Evolutionary conservation across 2,113 vertebrate genomes (phyloP).

Genomic region (Gorsachius goisagi): DNA sequence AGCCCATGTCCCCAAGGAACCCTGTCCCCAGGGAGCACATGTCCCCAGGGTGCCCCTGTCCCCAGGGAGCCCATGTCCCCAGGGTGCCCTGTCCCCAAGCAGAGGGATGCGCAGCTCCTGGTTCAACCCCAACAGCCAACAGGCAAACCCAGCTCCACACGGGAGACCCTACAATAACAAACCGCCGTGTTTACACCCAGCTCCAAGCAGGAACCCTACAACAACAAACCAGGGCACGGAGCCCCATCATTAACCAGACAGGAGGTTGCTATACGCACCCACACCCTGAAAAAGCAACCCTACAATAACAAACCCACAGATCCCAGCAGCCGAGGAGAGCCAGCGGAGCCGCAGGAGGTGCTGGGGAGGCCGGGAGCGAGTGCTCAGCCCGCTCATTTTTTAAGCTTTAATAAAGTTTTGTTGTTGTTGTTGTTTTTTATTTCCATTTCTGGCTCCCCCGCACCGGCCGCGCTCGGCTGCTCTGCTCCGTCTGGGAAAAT

Average conservation of each 20-base stretch:
- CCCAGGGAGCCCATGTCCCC: not conserved
- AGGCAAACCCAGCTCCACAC: not conserved
- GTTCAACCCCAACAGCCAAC: not conserved
- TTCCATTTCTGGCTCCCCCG: accelerated
- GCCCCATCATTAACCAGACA: not conserved
- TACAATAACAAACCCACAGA: accelerated
- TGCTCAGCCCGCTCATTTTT: accelerated
- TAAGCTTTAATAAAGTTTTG: not conserved
- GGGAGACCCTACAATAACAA: not conserved
- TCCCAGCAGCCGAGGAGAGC: not conserved
- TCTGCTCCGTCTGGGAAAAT: accelerated
- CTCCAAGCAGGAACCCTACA: not conserved
- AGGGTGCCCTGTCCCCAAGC: not conserved
- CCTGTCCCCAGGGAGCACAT: too few relatives aligned
- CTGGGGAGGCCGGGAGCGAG: accelerated
- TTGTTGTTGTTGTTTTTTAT: not conserved
- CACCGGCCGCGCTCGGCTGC: accelerated
- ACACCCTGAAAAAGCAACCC: not conserved
- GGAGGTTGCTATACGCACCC: accelerated
- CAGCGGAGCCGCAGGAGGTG: accelerated
- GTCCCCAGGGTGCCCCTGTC: not conserved
- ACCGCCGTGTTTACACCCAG: accelerated
- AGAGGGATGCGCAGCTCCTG: accelerated
- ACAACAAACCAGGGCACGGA: not conserved
- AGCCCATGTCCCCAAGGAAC: not conserved